Evolutionary conservation across 2,888 invertebrate species (phyloP), one percentile per base, ranked within the genome.

Genomic region (Smittia aterrima): DNA sequence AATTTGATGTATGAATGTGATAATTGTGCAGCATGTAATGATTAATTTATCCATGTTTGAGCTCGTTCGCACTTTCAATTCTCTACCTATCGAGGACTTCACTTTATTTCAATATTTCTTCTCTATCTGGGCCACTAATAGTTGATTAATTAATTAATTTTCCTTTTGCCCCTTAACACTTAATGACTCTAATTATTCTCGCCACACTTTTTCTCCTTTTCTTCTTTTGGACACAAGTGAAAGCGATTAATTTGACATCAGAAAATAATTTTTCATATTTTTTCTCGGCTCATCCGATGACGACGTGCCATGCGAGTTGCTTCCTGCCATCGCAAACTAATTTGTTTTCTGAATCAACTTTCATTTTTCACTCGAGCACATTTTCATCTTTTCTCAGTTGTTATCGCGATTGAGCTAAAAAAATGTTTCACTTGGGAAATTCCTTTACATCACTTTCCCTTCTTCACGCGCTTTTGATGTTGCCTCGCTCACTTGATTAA

Each of bases 41-140:
- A 72, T 53, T 40, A 62, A 40, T 72, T 38, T 72, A 72, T 72
- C 72, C 72, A 72, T 72, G 58, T 72, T 70, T 47, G 22, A 41
- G n/a, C 22, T 13, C 16, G 16, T 40, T 47, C 7, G 32, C 62
- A 38, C 66, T n/a, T 25, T 62, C 27, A 54, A n/a, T 16, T 62
- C 6, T 62, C 53, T 54, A 27, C 27, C 53, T 54, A 66, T 25
- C 16, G 32, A 66, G 25, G 13, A 18, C 13, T 40, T 53, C 24
- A 58, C 22, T 70, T 70, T 70, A 18, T 58, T 58, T 18, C 58
- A 58, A n/a, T 7, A 53, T 53, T 70, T 24, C 20, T 40, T 53
- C 47, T 64, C 64, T 27, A 4, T 64, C 22, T 64, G 27, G 20
- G 7, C 20, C 25, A 64, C 27, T 64, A n/a, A 64, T 27, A 64